Evolutionary conservation across 1,140 invertebrate species (phyloP), one percentile per base, ranked within the genome.

Genomic region (Atta cephalotes): DNA sequence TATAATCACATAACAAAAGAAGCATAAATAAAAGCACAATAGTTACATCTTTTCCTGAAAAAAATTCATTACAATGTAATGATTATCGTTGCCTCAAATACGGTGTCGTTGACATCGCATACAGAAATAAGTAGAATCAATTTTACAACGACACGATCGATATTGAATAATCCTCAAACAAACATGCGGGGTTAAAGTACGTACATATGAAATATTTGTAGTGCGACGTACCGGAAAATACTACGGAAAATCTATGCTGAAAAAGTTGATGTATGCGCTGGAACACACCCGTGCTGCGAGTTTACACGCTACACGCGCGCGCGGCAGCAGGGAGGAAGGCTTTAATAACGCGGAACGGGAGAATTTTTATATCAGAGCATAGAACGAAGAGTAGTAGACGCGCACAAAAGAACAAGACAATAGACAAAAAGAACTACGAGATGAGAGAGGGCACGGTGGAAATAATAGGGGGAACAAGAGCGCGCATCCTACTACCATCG

Each of bases 361-460:
- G 80, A 84, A 84, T 84, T 84, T 74, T 84, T 84, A 84, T 84
- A 84, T 74, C 70, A 62, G 65, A 71, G 45, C 58, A 18, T 62
- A 49, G 39, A 74, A 84, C 65, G 31, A 10, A 39, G 78, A 70
- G 78, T 70, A 74, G 80, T 35, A 51, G 70, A 62, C 39, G 53
- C 68, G 80, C 56, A 82, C 80, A 82, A 82, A 82, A 82, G 80
- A 82, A 82, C 80, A 82, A 82, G 80, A 82, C 80, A 82, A 82
- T 82, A 74, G 80, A 62, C 56, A 82, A 82, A 82, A 74, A 82
- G 80, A 82, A 72, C 80, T 62, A 62, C n/a, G 80, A 82, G 56
- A 82, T 16, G 49, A 45, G 66, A 74, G 68, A 74, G 80, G 39
- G 53, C 39, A 82, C 68, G 80, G 80, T 35, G 80, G 56, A 82